These are phyloP conservation scores for Dendrolimus kikuchii DNA, from an alignment of 1,140 invertebrate species.

Conservation along the genomic window DNA sequence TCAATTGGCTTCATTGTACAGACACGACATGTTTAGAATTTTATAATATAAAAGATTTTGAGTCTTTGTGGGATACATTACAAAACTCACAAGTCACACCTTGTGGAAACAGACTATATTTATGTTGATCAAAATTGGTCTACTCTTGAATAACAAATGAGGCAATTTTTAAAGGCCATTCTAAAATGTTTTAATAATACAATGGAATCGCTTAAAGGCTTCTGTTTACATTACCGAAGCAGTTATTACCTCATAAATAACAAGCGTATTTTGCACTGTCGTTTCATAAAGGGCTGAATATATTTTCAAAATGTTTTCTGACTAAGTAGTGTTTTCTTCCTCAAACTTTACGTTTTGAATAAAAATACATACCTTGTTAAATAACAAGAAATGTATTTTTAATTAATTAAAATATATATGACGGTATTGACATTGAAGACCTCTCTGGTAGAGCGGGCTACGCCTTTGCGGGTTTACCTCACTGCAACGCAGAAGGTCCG, in stretches of 20 bases:
- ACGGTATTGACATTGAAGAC: no score
- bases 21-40: no score
- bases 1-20: no score
- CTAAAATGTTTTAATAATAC: conserved; percentile 1
- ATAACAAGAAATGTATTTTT: no score
- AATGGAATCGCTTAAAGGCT: conserved; percentile 8
- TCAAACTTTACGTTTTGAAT: no score
- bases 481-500: no score
- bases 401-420: no score
- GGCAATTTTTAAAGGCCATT: neutral
- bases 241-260: conserved; percentile 20
- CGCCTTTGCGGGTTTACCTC: no score
- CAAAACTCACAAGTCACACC: neutral
- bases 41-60: no score
- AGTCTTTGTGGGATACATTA: neutral
- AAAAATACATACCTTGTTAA: no score
- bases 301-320: conserved; percentile 4
- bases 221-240: conserved; percentile 14
- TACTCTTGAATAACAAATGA: neutral
- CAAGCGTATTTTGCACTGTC: conserved; percentile 13
- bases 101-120: neutral
- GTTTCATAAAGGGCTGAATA: conserved; percentile 8
- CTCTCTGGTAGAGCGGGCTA: no score
- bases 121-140: no score
- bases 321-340: conserved; percentile 1